Evolutionary conservation across 2,888 invertebrate genomes (phyloP).

Genomic region (Drosophila birchii): DNA sequence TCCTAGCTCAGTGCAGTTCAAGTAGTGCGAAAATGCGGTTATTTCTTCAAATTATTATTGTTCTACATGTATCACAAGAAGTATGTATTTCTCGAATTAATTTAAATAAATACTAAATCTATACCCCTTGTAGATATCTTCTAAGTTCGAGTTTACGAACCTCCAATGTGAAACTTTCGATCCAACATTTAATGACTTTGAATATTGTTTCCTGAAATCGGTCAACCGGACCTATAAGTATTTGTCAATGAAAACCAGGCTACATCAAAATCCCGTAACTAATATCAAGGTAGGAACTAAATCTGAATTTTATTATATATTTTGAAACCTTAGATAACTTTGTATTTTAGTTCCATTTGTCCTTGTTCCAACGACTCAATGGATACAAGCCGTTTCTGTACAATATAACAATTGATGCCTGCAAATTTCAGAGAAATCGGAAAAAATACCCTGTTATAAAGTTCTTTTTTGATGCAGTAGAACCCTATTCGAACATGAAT

Average conservation of each 20-base stretch:
- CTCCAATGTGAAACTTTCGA: neutral
- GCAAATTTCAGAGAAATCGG: neutral
- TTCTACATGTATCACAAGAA: neutral
- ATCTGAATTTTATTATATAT: neutral
- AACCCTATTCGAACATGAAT: neutral
- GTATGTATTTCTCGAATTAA: neutral
- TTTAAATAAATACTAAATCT: neutral
- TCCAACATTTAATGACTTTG: neutral
- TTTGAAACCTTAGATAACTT: neutral
- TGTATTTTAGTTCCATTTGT: neutral
- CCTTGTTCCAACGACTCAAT: neutral
- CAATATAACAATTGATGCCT: neutral
- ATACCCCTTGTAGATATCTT: neutral
- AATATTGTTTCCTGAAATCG: slow-evolving; percentile 1
- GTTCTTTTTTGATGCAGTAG: neutral
- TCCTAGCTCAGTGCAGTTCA: neutral
- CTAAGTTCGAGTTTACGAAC: neutral
- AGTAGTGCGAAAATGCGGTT: neutral
- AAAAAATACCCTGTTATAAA: neutral
- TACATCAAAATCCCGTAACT: neutral
- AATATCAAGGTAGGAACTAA: neutral
- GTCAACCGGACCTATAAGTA: slow-evolving; percentile 2
- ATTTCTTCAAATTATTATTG: neutral
- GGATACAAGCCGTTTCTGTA: slow-evolving; percentile 11
- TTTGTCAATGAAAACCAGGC: neutral